Base-by-base conservation (phyloP, 2,888 invertebrate genomes). In the Eumacrocentrus americanus region DNA sequence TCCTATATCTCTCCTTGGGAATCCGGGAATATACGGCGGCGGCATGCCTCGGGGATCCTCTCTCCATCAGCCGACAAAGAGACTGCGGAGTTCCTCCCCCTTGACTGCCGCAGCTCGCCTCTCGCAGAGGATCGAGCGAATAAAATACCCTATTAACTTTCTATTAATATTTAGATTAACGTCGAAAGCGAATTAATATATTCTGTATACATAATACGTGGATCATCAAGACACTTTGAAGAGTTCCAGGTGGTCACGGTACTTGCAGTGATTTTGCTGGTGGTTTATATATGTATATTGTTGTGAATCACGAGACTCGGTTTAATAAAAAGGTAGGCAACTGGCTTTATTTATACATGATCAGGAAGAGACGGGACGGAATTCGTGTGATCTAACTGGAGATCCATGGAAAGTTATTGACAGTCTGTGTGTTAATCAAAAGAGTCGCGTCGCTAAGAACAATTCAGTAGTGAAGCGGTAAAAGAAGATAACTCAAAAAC, bases 141-240 rank as follows among this genome's bases (percentile, higher is more conserved):
- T 53, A 62, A 35, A 34, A 54, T 12, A 58, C 20, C 44, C 38
- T 50, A 64, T 67, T 63, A 65, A 62, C 58, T 55, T 60, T 62
- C 62, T 62, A 67, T 65, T 65, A 67, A 63, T 59, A 65, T 62
- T 64, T 58, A 64, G 53, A 62, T 67, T 62, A 63, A 63, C 48
- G 51, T 58, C 55, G 38, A 55, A 38, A 58, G 7, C 34, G 34
- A 62, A 66, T 63, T 66, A 58, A 62, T 64, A 58, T 58, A 55
- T 46, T 42, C 37, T 54, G 2, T 5, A 48, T 23, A n/a, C n/a
- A n/a, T n/a, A n/a, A n/a, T n/a, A n/a, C n/a, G n/a, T 22, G 47
- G 22, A 4, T 25, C 22, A 47, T 47, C 23, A 6, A 16, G 20
- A 11, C 42, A 22, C 25, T 22, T 2, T 47, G 47, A 18, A 18